Evolutionary conservation across 2,797 vertebrate genomes (phyloP).

Genomic region (Myioborus miniatus): DNA sequence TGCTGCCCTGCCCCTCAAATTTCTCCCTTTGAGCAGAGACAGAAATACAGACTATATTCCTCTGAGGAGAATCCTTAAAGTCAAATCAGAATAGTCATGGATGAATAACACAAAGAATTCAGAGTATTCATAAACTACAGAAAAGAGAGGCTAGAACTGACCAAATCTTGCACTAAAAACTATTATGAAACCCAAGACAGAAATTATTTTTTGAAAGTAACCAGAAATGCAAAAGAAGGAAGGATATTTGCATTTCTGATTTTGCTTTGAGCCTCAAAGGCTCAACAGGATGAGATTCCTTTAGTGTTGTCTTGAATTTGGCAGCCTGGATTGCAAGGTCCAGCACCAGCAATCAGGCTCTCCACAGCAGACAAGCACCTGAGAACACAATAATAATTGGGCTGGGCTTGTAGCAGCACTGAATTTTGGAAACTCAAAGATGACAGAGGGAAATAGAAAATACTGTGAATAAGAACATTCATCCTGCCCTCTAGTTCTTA

Average conservation of each 20-base stretch:
- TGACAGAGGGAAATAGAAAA: neutral
- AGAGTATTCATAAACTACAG: neutral
- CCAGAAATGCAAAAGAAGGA: neutral
- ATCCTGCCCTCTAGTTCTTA: neutral
- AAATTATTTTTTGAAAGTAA: neutral
- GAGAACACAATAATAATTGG: neutral
- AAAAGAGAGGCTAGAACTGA: neutral
- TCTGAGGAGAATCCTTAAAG: neutral
- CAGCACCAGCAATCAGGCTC: neutral
- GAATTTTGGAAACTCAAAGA: neutral
- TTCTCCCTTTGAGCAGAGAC: neutral
- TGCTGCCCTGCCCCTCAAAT: too few relatives aligned
- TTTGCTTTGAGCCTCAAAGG: neutral
- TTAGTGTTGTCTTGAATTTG: neutral
- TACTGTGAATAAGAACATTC: neutral
- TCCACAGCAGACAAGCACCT: neutral
- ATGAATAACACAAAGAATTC: neutral
- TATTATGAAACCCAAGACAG: neutral
- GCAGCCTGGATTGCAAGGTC: neutral
- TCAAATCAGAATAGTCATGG: neutral
- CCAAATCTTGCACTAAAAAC: neutral
- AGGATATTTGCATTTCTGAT: neutral
- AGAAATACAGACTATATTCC: neutral
- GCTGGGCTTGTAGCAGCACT: neutral
- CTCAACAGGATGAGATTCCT: neutral